Base-by-base conservation (phyloP, 2,888 invertebrate genomes). In the Callosobruchus maculatus region DNA sequence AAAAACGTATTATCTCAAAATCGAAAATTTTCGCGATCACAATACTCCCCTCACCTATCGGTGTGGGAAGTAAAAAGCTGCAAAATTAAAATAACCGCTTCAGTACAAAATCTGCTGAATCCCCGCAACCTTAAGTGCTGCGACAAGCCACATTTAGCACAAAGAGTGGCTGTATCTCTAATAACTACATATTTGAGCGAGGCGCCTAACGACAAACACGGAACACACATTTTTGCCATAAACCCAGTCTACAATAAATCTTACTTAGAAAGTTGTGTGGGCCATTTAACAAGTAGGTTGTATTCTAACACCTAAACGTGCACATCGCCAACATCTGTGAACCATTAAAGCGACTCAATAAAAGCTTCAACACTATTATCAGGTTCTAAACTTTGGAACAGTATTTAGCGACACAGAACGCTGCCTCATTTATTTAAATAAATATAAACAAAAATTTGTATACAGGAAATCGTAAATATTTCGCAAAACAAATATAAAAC, bases 381-480 rank as follows among this genome's bases (percentile, higher is more conserved):
- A 49, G 49, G 49, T 49, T 49, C 49, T 49, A 49, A 49, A 49
- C 49, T 49, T 49, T 49, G 49, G 13, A 49, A 49, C 49, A 49
- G 49, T 18, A 18, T 49, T 49, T 49, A 49, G 49, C 49, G 49
- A 49, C 49, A 49, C 49, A 49, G 49, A 49, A 49, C 4, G 49
- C 49, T 49, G 49, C 13, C 49, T 49, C 49, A 49, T 49, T 49
- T 49, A 73, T 73, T 69, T 73, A 73, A 73, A 73, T 73, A 73
- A 49, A 49, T 49, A 30, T 21, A 49, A 30, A 73, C 68, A 73
- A 31, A 18, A 20, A 70, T 49, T 20, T 20, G 20, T 49, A 21
- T 69, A 73, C 73, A 73, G 73, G 73, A 73, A 73, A 73, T 73
- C 67, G 73, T 31, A n/a, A 21, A 13, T 21, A 69, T 70, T 73